phyloP scores from a whole-genome alignment of 2,797 vertebrate genomes.

The Peromyscus attwateri region DNA sequence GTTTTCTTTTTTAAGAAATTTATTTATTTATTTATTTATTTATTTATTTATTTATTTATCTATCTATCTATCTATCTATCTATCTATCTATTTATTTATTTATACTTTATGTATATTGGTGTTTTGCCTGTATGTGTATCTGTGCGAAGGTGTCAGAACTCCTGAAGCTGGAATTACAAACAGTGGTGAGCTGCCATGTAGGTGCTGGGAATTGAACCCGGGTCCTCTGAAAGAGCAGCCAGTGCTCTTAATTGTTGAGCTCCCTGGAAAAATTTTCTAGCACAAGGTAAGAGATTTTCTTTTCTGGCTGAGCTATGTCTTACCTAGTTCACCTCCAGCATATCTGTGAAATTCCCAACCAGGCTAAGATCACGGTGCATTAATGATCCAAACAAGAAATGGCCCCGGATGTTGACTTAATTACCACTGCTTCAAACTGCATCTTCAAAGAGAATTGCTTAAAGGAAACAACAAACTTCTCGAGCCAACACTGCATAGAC shows the following conservation, averaged over 20 bases:
- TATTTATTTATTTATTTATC: too few relatives aligned
- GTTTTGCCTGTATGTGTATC: too few relatives aligned
- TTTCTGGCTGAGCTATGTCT: slow-evolving; percentile 21
- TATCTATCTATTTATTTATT: too few relatives aligned
- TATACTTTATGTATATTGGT: too few relatives aligned
- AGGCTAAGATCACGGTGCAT: background rate
- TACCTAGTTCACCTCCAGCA: slow-evolving; percentile 36
- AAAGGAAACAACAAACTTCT: slow-evolving; percentile 39
- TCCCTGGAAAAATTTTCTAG: background rate
- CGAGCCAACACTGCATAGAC: slow-evolving; percentile 26
- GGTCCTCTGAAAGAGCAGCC: too few relatives aligned
- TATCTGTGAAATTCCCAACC: slow-evolving; percentile 50
- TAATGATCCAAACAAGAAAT: slow-evolving; percentile 62
- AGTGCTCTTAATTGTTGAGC: too few relatives aligned
- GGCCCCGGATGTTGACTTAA: slow-evolving; percentile 46
- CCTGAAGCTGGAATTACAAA: too few relatives aligned
- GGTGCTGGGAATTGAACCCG: too few relatives aligned
- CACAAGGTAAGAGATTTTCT: slow-evolving; percentile 16
- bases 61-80: too few relatives aligned
- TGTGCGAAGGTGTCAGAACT: too few relatives aligned
- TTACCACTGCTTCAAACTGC: background rate
- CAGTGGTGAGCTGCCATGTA: too few relatives aligned
- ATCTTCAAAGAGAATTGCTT: slow-evolving; percentile 53
- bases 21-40: too few relatives aligned
- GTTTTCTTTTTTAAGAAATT: background rate